phyloP scores from a whole-genome alignment of 2,113 vertebrate species.

The Epinephelus moara region DNA sequence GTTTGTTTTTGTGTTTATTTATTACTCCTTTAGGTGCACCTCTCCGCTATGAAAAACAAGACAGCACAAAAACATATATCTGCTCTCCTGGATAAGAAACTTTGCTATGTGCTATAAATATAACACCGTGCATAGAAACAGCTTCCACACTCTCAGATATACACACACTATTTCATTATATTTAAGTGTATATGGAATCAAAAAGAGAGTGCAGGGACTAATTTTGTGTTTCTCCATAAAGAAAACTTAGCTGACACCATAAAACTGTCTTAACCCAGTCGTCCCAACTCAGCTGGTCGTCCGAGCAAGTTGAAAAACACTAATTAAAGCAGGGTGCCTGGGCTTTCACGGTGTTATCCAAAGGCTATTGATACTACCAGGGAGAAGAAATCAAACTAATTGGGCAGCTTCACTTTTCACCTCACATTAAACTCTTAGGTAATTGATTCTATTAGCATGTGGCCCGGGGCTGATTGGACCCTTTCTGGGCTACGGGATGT shows the following conservation, averaged over 20 bases:
- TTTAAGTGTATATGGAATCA: background rate
- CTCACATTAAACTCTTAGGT: slow-evolving; percentile 46
- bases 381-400: slow-evolving; percentile 53
- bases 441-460: slow-evolving; percentile 55
- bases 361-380: slow-evolving; percentile 45
- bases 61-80: background rate
- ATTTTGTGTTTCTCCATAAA: slow-evolving; percentile 12
- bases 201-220: background rate
- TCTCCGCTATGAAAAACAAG: background rate
- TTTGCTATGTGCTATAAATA: background rate
- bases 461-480: slow-evolving; percentile 34
- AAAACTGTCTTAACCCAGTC: slow-evolving; percentile 13
- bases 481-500: slow-evolving; percentile 13
- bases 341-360: slow-evolving; percentile 15
- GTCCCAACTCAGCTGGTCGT: slow-evolving; percentile 11
- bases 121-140: background rate
- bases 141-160: background rate
- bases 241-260: slow-evolving; percentile 9
- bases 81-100: background rate
- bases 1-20: background rate
- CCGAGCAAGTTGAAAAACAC: slow-evolving; percentile 12
- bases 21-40: background rate
- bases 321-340: slow-evolving; percentile 45
- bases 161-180: background rate
- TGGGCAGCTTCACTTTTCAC: slow-evolving; percentile 49